Conservation (phyloP, 2,797 vertebrate species). For the Propithecus deckenii region DNA sequence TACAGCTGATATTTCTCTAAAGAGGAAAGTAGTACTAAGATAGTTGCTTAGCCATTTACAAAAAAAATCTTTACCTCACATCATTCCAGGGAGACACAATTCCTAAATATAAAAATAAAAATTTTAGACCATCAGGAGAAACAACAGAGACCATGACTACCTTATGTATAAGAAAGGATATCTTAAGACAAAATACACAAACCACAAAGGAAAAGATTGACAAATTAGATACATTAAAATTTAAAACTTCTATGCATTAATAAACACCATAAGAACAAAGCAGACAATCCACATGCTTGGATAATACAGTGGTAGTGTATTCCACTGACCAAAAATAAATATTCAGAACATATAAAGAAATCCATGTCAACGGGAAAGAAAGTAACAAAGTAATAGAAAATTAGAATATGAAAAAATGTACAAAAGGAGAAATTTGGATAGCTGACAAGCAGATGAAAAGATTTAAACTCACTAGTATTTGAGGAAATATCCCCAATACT, state of each 20-base stretch:
- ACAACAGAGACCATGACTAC: background rate
- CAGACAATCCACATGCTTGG: background rate
- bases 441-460: background rate
- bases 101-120: background rate
- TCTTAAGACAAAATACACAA: background rate
- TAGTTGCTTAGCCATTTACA: background rate
- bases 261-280: background rate
- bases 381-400: background rate
- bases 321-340: background rate
- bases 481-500: background rate
- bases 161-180: background rate
- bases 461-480: background rate
- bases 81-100: background rate
- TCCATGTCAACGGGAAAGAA: background rate
- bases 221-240: background rate
- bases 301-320: background rate
- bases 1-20: background rate
- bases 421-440: background rate
- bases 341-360: background rate
- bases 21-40: background rate
- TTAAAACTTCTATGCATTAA: background rate
- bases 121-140: background rate
- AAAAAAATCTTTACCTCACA: background rate
- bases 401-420: background rate
- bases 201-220: background rate